These are phyloP conservation scores for Sternotherus odoratus DNA, from an alignment of 2,797 vertebrate genomes.

Conservation along the genomic window DNA sequence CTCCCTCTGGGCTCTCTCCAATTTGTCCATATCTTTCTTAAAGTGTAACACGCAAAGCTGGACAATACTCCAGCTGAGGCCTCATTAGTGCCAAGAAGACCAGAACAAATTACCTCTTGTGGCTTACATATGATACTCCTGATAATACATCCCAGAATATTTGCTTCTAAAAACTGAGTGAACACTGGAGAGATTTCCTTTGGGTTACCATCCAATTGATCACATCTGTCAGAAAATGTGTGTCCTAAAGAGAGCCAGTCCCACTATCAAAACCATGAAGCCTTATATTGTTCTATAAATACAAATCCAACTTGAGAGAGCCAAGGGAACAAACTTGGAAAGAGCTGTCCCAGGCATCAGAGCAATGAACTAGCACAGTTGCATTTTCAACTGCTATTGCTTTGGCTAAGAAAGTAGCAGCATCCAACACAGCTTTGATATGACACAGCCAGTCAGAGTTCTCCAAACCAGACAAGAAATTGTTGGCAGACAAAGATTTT, in stretches of 20 bases:
- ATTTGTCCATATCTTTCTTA: too few relatives aligned
- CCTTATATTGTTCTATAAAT: conserved; percentile 97
- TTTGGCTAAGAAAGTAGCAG: conserved; percentile 92
- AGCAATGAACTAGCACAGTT: conserved; percentile 96
- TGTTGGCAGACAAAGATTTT: conserved; percentile 89
- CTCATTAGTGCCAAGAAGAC: too few relatives aligned
- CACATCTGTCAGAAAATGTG: too few relatives aligned
- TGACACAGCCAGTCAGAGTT: conserved; percentile 94
- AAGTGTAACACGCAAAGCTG: too few relatives aligned
- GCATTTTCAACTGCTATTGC: conserved; percentile 92
- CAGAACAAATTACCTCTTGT: too few relatives aligned
- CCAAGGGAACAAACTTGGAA: conserved; percentile 96
- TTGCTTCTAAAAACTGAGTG: conserved; percentile 96
- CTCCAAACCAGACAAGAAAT: conserved; percentile 93
- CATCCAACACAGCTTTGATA: conserved; percentile 94
- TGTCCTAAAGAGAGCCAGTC: too few relatives aligned
- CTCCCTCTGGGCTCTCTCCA: too few relatives aligned
- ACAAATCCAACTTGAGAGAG: conserved; percentile 92
- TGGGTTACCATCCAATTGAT: conserved; percentile 93
- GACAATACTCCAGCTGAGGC: too few relatives aligned
- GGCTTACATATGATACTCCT: too few relatives aligned
- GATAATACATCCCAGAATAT: too few relatives aligned
- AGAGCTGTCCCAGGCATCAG: conserved; percentile 97
- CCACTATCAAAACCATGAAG: conserved; percentile 88
- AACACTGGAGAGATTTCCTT: conserved; percentile 98